Evolutionary conservation across 2,113 vertebrate species (phyloP).

Genomic region (Antechinus flavipes): DNA sequence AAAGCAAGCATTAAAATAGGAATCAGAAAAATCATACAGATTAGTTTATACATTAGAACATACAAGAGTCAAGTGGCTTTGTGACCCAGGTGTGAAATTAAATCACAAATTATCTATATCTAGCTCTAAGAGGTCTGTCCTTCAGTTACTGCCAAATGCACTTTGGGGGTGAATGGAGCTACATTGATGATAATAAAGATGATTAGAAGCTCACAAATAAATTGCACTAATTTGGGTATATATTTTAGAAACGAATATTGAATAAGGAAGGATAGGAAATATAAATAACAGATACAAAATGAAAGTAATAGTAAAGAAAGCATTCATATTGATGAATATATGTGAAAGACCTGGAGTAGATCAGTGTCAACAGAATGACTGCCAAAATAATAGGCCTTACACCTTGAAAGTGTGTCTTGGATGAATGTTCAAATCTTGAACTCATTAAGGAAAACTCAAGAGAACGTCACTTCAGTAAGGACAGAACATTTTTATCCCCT

Average conservation of each 20-base stretch:
- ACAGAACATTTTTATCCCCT: not conserved
- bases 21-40: not conserved
- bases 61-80: not conserved
- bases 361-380: slow-evolving; percentile 49
- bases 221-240: not conserved
- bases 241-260: not conserved
- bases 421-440: slow-evolving; percentile 19
- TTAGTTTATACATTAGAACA: not conserved
- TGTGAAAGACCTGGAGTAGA: not conserved
- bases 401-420: slow-evolving; percentile 10
- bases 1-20: not conserved
- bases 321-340: slow-evolving; percentile 13
- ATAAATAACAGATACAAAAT: not conserved
- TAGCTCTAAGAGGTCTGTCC: not conserved
- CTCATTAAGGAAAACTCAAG: slow-evolving; percentile 18
- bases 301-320: not conserved
- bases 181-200: not conserved
- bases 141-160: not conserved
- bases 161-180: not conserved
- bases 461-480: not conserved
- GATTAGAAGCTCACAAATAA: not conserved
- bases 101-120: not conserved
- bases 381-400: slow-evolving; percentile 57
- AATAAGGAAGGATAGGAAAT: not conserved
- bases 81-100: slow-evolving; percentile 5